These are phyloP conservation scores for Isichthys henryi DNA, from an alignment of 2,113 vertebrate genomes.

Conservation along the genomic window DNA sequence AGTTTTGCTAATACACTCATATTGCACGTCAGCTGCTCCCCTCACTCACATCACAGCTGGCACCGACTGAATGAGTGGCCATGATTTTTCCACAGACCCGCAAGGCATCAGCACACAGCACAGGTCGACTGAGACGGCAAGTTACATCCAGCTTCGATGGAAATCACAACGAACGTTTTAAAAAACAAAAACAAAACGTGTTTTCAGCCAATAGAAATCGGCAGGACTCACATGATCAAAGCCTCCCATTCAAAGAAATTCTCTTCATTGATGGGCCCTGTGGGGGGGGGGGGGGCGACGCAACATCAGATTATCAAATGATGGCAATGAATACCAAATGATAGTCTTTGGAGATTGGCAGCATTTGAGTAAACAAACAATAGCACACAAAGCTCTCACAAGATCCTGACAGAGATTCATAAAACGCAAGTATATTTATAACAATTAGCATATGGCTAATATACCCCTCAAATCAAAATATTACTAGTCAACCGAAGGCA, in stretches of 20 bases:
- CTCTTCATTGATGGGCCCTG: slow-evolving; percentile 93
- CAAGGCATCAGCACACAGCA: not conserved
- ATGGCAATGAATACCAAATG: no score
- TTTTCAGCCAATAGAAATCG: not conserved
- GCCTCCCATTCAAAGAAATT: slow-evolving; percentile 99
- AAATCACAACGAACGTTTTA: not conserved
- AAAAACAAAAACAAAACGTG: not conserved
- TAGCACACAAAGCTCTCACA: not conserved
- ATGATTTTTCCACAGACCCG: not conserved
- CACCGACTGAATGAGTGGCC: not conserved
- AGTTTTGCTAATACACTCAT: not conserved
- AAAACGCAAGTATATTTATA: not conserved
- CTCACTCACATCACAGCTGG: not conserved
- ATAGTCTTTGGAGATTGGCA: not conserved
- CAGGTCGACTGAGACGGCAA: not conserved
- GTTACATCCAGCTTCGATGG: not conserved
- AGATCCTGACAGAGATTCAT: not conserved
- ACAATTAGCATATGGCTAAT: not conserved
- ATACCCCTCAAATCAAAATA: not conserved
- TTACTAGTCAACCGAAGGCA: not conserved
- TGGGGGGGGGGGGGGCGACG: not conserved
- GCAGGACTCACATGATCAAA: slow-evolving; percentile 85
- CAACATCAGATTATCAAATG: not conserved
- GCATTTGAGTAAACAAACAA: not conserved
- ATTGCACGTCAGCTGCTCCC: not conserved